Conservation (phyloP, 37 sponge, comb jelly and placozoan genomes). For the Beroe ovata region DNA sequence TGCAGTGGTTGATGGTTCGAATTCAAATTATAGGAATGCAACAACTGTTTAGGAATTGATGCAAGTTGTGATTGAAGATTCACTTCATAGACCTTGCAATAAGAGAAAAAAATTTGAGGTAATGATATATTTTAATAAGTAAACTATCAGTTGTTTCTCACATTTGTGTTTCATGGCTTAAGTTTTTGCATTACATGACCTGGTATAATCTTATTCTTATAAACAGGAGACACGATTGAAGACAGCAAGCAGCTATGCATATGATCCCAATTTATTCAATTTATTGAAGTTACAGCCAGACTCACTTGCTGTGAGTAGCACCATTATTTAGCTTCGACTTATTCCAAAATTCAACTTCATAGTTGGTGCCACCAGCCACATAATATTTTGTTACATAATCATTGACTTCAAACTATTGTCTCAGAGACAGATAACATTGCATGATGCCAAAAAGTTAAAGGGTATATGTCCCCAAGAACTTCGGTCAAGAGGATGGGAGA, state of each 20-base stretch:
- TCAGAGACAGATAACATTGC: conserved; percentile 38
- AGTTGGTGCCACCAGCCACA: too few species aligned
- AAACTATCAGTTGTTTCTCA: background rate
- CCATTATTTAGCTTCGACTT: too few species aligned
- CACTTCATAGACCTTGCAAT: conserved; percentile 1
- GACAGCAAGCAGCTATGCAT: conserved; percentile 15
- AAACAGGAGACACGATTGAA: conserved; percentile 1
- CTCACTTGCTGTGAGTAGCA: conserved; percentile 17
- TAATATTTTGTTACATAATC: too few species aligned
- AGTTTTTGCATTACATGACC: background rate
- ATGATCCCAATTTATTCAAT: conserved; percentile 40
- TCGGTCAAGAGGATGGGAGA: conserved; percentile 41
- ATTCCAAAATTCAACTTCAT: too few species aligned
- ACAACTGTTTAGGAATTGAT: background rate
- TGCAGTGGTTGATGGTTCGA: too few species aligned
- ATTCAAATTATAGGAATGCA: too few species aligned
- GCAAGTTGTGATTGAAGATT: conserved; percentile 13
- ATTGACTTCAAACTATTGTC: too few species aligned
- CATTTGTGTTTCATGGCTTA: background rate
- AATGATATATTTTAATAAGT: background rate
- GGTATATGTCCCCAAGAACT: background rate
- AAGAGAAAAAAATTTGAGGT: conserved; percentile 40
- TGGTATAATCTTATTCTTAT: too few species aligned
- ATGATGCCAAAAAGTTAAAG: conserved; percentile 10
- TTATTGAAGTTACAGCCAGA: conserved; percentile 6